These are phyloP conservation scores for Sminthurides aquaticus DNA, from an alignment of 2,888 invertebrate species.

Conservation along the genomic window DNA sequence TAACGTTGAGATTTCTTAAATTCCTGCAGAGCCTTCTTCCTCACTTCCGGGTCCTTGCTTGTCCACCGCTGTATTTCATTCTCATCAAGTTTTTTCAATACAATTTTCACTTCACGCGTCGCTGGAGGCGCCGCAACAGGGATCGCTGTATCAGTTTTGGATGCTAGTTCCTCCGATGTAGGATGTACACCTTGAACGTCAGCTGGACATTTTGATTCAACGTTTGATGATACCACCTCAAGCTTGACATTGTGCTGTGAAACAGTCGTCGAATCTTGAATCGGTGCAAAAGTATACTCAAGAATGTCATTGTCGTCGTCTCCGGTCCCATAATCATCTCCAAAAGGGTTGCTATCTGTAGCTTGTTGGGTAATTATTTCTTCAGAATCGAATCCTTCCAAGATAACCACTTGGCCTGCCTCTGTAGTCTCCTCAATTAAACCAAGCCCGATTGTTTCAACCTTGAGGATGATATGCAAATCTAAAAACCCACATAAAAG, in stretches of 20 bases:
- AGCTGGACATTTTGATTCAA: not conserved
- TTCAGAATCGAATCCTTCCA: not conserved
- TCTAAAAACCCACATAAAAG: slow-evolving; percentile 1
- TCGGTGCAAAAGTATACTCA: slow-evolving; percentile 1
- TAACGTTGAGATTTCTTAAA: not conserved
- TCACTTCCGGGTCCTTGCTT: not conserved
- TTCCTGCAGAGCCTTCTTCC: not conserved
- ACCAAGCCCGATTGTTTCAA: not conserved
- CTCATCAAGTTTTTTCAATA: not conserved
- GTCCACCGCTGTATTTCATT: not conserved
- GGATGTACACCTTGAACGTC: not conserved
- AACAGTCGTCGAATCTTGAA: not conserved
- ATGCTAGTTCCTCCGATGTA: not conserved
- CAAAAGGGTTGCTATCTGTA: not conserved
- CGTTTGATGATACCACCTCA: not conserved
- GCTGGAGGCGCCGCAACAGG: not conserved
- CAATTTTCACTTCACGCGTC: not conserved
- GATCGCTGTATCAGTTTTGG: no score
- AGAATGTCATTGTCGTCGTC: not conserved
- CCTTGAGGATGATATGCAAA: not conserved
- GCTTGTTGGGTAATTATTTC: not conserved
- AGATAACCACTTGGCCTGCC: not conserved
- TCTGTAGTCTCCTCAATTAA: not conserved
- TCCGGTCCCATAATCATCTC: not conserved
- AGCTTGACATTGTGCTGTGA: not conserved